Percentiles rank a stretch among this genome's conserved stretches.
These are phyloP conservation scores for Miniopterus natalensis DNA, from an alignment of 2,113 vertebrate species.

Conservation along the genomic window DNA sequence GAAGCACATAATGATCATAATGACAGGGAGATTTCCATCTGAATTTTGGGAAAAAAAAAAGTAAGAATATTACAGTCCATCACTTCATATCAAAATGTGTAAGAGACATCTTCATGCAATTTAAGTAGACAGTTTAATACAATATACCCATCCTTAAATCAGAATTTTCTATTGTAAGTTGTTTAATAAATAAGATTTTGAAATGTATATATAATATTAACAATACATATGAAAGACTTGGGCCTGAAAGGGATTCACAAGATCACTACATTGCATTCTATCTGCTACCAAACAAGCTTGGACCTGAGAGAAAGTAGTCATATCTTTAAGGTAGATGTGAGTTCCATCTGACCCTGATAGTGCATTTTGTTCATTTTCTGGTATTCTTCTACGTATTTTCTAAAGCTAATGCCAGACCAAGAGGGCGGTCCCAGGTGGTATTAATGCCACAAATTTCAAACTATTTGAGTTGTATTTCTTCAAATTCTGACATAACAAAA, in stretches of 20 bases:
- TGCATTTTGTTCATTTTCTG: not conserved
- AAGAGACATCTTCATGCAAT: not conserved
- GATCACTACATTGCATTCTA: not conserved
- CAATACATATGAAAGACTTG: not conserved
- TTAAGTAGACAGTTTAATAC: not conserved
- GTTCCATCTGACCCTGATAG: not conserved
- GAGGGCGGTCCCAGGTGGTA: not conserved
- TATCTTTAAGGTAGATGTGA: not conserved
- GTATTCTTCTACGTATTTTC: not conserved
- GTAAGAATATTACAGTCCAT: not conserved
- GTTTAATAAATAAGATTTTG: not conserved
- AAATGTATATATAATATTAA: conserved; percentile 11
- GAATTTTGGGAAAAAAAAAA: conserved; percentile 33
- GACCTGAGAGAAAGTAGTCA: not conserved
- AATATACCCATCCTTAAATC: not conserved
- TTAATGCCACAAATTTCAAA: not conserved
- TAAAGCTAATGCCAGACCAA: not conserved
- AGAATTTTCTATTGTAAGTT: not conserved
- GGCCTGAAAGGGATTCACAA: not conserved
- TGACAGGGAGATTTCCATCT: not conserved
- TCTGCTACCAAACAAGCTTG: not conserved
- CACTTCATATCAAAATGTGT: not conserved
- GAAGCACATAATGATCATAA: not conserved
- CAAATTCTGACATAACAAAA: conserved; percentile 7
- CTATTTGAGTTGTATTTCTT: not conserved